phyloP scores from a whole-genome alignment of 2,797 vertebrate genomes.

The Myripristis murdjan region DNA sequence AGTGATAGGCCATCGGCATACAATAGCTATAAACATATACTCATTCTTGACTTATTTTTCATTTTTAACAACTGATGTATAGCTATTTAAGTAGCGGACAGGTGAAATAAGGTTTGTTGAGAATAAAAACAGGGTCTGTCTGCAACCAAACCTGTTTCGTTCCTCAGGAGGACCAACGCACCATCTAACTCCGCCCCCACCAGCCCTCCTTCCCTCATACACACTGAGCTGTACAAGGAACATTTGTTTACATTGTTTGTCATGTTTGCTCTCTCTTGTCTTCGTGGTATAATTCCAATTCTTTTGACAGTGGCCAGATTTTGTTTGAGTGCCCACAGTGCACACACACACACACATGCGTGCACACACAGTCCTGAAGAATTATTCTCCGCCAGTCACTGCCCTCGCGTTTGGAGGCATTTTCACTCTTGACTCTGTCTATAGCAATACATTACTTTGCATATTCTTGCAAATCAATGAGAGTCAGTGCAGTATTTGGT shows the following conservation, averaged over 20 bases:
- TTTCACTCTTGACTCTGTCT: slow-evolving; percentile 49
- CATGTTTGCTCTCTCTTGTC: slow-evolving; percentile 50
- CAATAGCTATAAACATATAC: slow-evolving; percentile 38
- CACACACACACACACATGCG: slow-evolving; percentile 6
- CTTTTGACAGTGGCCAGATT: slow-evolving; percentile 63
- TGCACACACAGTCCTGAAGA: slow-evolving; percentile 4
- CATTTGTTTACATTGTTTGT: slow-evolving; percentile 68
- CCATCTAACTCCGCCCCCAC: slow-evolving; percentile 25
- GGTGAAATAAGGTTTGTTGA: slow-evolving; percentile 45
- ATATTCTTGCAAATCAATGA: slow-evolving; percentile 34
- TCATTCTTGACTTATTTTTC: slow-evolving; percentile 42
- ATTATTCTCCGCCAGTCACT: slow-evolving; percentile 40
- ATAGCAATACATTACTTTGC: slow-evolving; percentile 68
- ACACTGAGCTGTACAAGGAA: slow-evolving; percentile 54
- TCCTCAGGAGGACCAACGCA: slow-evolving; percentile 36
- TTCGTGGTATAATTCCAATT: slow-evolving; percentile 53
- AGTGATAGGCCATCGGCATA: slow-evolving; percentile 36
- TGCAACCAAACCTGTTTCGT: slow-evolving; percentile 67
- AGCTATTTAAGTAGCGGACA: slow-evolving; percentile 23
- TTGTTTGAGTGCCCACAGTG: slow-evolving; percentile 36
- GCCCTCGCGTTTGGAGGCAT: slow-evolving; percentile 48
- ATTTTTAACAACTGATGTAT: background rate
- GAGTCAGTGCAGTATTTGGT: slow-evolving; percentile 45
- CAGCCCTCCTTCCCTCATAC: slow-evolving; percentile 2
- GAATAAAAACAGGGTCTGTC: slow-evolving; percentile 46